A percentile compares a stretch with the other conserved stretches of the same genome.
Conservation (phyloP, 2,888 invertebrate species). For the Noctua janthe region DNA sequence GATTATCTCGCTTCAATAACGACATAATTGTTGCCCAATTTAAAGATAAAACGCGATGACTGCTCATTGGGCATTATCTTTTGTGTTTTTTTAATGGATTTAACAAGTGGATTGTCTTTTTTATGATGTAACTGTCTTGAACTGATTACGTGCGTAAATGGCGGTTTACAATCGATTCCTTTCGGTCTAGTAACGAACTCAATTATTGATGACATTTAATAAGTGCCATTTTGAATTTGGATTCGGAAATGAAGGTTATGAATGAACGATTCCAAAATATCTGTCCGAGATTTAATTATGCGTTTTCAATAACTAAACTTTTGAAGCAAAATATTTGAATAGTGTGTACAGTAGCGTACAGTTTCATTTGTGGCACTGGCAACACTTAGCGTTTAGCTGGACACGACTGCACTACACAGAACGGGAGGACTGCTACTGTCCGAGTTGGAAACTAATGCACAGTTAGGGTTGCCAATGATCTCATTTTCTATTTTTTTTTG, state of each 20-base stretch:
- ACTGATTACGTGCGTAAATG: constrained; percentile 58
- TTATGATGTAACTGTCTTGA: constrained; percentile 55
- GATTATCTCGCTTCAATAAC: constrained; percentile 54
- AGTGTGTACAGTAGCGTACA: constrained; percentile 65
- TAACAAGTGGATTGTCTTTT: constrained; percentile 58
- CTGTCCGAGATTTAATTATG: background rate
- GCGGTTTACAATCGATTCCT: constrained; percentile 45
- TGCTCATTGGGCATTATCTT: constrained; percentile 56
- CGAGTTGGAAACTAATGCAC: constrained; percentile 83
- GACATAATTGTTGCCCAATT: constrained; percentile 65
- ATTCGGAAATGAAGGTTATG: constrained; percentile 9
- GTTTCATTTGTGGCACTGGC: constrained; percentile 68
- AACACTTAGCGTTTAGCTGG: constrained; percentile 72
- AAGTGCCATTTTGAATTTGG: constrained; percentile 17
- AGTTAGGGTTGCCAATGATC: constrained; percentile 75
- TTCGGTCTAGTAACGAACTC: constrained; percentile 50
- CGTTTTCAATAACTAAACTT: background rate
- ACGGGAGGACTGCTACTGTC: constrained; percentile 82
- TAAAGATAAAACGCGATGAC: constrained; percentile 60
- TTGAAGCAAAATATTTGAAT: constrained; percentile 48
- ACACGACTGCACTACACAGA: constrained; percentile 74
- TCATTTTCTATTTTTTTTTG: background rate
- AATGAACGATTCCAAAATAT: background rate
- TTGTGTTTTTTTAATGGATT: constrained; percentile 60
- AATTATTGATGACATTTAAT: constrained; percentile 7